Percentiles rank a stretch among this genome's conserved stretches.
Evolutionary conservation across 92 coral and sea anemone genomes (phyloP).

Genomic region (Palythoa grandiflora): DNA sequence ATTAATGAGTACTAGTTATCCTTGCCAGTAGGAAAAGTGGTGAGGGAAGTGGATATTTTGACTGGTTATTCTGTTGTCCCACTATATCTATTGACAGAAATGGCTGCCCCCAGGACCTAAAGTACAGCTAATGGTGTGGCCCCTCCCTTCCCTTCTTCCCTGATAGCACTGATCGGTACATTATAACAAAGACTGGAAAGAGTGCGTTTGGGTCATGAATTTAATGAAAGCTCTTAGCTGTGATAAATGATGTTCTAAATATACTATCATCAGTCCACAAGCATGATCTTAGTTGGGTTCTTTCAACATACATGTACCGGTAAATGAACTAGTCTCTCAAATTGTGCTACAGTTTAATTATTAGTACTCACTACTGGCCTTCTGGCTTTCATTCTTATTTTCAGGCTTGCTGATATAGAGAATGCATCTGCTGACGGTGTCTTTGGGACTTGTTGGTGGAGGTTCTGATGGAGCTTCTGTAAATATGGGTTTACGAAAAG

Average conservation of each 20-base stretch:
- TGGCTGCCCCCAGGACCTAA: conserved; percentile 4
- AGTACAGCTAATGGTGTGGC: conserved; percentile 6
- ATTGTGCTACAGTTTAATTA: background rate
- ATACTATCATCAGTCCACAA: background rate
- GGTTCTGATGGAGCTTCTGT: conserved; percentile 41
- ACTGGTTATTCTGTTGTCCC: conserved; percentile 9
- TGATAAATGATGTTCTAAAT: background rate
- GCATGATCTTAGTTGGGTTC: conserved; percentile 27
- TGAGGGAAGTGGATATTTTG: conserved; percentile 5
- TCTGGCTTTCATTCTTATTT: background rate
- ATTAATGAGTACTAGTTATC: background rate
- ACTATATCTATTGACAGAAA: background rate
- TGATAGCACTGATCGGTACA: background rate
- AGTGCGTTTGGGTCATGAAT: conserved; percentile 4
- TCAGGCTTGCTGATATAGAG: conserved; percentile 30
- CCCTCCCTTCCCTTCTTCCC: conserved; percentile 12
- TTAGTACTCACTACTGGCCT: background rate
- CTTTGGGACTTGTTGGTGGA: conserved; percentile 20
- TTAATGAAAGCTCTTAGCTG: conserved; percentile 3
- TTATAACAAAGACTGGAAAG: conserved; percentile 9
- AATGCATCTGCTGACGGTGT: conserved; percentile 30
- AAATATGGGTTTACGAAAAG: conserved; percentile 11
- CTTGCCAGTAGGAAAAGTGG: background rate
- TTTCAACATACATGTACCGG: conserved; percentile 8
- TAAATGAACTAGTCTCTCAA: conserved; percentile 5